Conservation (phyloP, 2,888 invertebrate genomes). For the Camponotus fellah region DNA sequence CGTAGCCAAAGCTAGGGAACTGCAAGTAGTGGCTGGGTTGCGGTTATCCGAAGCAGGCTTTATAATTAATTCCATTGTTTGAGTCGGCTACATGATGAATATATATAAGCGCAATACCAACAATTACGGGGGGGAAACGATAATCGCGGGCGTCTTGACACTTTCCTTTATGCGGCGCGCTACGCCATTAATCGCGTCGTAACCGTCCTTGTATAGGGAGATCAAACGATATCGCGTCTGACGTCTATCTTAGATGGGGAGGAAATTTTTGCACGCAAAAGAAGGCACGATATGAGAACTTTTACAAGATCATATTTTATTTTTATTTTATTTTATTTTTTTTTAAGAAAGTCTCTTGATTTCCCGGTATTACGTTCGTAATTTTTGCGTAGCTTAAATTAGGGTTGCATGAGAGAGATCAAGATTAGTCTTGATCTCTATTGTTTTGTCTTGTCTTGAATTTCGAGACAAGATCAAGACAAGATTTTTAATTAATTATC, state of each 20-base stretch:
- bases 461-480: no score
- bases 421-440: no score
- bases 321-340: no score
- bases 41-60: constrained; percentile 79
- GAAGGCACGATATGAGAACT: constrained; percentile 7
- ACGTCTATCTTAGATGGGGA: neutral
- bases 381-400: no score
- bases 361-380: no score
- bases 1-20: constrained; percentile 31
- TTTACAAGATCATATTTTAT: no score
- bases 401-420: no score
- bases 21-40: constrained; percentile 77
- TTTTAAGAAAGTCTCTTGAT: no score
- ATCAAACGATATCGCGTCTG: constrained; percentile 37
- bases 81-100: constrained; percentile 62
- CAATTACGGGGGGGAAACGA: constrained; percentile 71
- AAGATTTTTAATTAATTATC: no score
- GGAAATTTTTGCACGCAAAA: constrained; percentile 34
- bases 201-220: constrained; percentile 41
- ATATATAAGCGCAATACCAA: constrained; percentile 72
- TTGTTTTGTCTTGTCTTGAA: no score
- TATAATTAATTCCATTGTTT: constrained; percentile 84
- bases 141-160: constrained; percentile 66
- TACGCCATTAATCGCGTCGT: constrained; percentile 79
- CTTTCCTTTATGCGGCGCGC: constrained; percentile 73